These are phyloP conservation scores for Oscheius sp. DNA, from an alignment of 2,888 invertebrate species.

Conservation along the genomic window DNA sequence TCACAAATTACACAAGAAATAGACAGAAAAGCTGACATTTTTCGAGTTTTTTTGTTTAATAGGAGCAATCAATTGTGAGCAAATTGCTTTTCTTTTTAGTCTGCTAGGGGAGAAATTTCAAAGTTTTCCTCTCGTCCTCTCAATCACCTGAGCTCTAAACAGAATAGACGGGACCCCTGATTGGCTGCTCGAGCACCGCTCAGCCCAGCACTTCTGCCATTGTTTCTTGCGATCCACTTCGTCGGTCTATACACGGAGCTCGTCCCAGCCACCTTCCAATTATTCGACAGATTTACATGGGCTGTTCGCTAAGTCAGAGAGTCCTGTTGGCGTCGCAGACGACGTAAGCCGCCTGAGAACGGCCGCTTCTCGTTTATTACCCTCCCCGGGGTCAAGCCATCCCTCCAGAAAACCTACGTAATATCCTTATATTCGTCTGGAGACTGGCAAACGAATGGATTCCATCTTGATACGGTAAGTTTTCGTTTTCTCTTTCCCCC, in stretches of 20 bases:
- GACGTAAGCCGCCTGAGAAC: constrained; percentile 29
- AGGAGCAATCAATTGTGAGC: too few species aligned
- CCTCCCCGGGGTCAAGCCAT: constrained; percentile 12
- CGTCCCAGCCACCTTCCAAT: constrained; percentile 15
- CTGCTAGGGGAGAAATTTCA: not conserved
- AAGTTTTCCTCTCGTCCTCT: not conserved
- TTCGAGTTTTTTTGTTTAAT: not conserved
- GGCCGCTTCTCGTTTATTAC: constrained; percentile 21
- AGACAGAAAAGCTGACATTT: too few species aligned
- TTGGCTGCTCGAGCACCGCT: constrained; percentile 30
- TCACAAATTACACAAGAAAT: not conserved
- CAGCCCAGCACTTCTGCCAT: constrained; percentile 24
- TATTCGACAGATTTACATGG: constrained; percentile 20
- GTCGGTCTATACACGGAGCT: constrained; percentile 14
- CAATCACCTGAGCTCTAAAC: constrained; percentile 19
- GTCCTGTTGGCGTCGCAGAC: constrained; percentile 27
- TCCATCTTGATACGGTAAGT: not conserved
- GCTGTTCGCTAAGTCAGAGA: constrained; percentile 4
- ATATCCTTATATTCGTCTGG: not conserved
- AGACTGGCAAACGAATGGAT: not conserved
- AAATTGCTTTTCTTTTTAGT: too few species aligned
- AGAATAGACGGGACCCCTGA: constrained; percentile 19
- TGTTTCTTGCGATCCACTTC: constrained; percentile 21
- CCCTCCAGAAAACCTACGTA: constrained; percentile 1
- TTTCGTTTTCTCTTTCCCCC: not conserved